Base-by-base conservation (phyloP, 2,797 vertebrate genomes). In the Macropodus opercularis region DNA sequence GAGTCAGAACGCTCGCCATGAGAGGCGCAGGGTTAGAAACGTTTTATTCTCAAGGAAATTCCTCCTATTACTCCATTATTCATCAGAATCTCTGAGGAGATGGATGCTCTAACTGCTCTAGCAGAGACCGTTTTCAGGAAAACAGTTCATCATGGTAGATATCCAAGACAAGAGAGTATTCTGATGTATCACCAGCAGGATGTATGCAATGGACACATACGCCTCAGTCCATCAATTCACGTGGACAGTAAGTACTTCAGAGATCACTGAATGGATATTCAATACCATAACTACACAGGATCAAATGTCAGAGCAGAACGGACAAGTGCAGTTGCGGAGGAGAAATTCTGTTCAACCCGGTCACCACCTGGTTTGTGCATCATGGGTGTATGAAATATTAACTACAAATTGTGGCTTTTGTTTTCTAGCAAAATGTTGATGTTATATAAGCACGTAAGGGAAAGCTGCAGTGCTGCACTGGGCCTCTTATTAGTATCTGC, bases 1-100 rank as follows among this genome's bases (percentile, higher is more conserved):
- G 85, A 81, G 76, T 79, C 72, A 66, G 61, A 84, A 63, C 18
- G 48, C 71, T 80, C 79, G 81, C 81, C 87, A 87, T 83, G 49
- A 83, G 81, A 89, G 83, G 81, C 88, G 85, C 85, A 85, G 77
- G 83, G 81, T 87, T 89, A 87, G 87, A 88, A 86, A 85, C 80
- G 85, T 90, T 90, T 88, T 88, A 87, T 89, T 90, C 85, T 83
- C 73, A 70, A 89, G 89, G 84, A 90, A 89, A 89, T 91, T 89
- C 84, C 80, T 88, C 69, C 81, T 82, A 82, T 85, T 87, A 85
- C 87, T 89, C 82, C 83, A 84, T 91, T 91, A 88, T 90, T 92
- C 89, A 90, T 86, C 58, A 55, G 44, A 87, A 71, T 86, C 87
- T 90, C 78, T 0, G 69, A 87, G 89, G 88, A 78, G 69, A 71